Conservation (phyloP, 2,113 vertebrate genomes). For the Centropus bengalensis region DNA sequence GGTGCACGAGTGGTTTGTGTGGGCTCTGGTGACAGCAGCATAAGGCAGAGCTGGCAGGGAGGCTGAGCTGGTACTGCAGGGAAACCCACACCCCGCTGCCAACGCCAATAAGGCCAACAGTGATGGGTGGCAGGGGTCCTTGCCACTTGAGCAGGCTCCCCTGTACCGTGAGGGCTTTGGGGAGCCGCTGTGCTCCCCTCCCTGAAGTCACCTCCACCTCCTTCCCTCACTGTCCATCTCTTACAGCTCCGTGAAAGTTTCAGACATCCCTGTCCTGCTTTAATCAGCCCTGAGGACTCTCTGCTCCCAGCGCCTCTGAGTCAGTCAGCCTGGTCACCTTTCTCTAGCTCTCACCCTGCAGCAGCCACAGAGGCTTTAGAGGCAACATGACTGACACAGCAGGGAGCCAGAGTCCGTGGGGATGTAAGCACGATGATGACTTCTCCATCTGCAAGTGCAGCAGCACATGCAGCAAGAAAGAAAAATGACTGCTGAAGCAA, state of each 20-base stretch:
- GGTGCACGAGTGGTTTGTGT: not conserved
- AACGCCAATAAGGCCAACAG: not conserved
- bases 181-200: not conserved
- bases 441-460: not conserved
- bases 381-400: not conserved
- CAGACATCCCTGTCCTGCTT: not conserved
- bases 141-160: not conserved
- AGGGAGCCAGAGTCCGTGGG: not conserved
- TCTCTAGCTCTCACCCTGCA: not conserved
- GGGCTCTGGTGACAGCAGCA: not conserved
- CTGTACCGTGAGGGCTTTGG: accelerated
- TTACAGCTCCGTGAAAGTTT: accelerated
- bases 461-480: not conserved
- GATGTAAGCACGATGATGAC: not conserved
- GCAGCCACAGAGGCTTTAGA: not conserved
- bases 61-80: not conserved
- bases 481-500: slow-evolving; percentile 15
- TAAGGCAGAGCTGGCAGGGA: accelerated
- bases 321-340: not conserved
- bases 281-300: not conserved
- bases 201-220: not conserved
- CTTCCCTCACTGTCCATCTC: accelerated
- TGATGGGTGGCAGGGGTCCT: accelerated
- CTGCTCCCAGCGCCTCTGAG: not conserved
- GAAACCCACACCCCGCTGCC: accelerated